Evolutionary conservation across 2,113 vertebrate genomes (phyloP).

Genomic region (Takifugu flavidus): DNA sequence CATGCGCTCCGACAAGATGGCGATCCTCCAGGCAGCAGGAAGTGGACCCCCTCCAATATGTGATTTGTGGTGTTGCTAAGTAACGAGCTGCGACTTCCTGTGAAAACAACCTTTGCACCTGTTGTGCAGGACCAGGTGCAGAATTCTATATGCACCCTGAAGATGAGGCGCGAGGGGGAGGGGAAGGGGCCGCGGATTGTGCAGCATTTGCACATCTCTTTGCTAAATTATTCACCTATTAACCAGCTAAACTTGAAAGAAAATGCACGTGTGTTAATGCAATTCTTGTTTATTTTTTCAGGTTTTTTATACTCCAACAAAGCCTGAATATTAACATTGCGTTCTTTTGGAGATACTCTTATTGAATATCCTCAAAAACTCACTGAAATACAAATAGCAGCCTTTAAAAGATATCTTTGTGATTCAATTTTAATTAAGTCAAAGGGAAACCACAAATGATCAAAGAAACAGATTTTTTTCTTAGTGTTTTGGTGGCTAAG

Average conservation of each 20-base stretch:
- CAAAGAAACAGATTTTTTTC: not conserved
- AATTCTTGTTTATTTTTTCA: no score
- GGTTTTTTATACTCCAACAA: no score
- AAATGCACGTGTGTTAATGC: no score
- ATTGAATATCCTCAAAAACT: no score
- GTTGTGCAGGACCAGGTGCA: conserved; percentile 39
- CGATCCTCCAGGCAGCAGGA: conserved; percentile 37
- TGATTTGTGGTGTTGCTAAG: conserved; percentile 53
- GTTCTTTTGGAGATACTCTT: no score
- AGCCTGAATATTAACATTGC: no score
- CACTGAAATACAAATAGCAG: no score
- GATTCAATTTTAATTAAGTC: not conserved
- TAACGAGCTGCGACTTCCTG: conserved; percentile 47
- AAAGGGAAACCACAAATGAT: not conserved
- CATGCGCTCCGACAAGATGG: conserved; percentile 34
- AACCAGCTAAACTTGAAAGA: no score
- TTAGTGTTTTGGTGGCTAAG: not conserved
- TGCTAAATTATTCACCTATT: no score
- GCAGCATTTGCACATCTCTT: no score
- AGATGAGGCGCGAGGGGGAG: conserved; percentile 1
- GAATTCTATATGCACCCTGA: conserved; percentile 37
- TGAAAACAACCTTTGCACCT: conserved; percentile 57
- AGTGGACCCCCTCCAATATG: conserved; percentile 13
- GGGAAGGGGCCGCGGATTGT: not conserved
- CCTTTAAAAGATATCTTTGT: no score